These are phyloP conservation scores for Entomobrya multifasciata DNA, from an alignment of 2,888 invertebrate genomes.

Conservation along the genomic window DNA sequence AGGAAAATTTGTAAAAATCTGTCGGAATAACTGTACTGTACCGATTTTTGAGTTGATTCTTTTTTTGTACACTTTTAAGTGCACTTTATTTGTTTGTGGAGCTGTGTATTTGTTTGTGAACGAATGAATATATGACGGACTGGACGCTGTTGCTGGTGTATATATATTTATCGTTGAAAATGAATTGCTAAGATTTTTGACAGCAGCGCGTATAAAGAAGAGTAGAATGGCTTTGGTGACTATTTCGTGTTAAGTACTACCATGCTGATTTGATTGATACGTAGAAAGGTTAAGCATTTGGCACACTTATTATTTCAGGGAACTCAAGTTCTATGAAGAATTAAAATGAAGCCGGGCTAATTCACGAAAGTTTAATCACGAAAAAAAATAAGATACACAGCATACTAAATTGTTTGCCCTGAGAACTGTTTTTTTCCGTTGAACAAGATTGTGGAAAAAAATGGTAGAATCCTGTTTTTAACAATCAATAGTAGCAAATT, in stretches of 20 bases:
- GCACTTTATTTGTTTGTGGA: constrained; percentile 36
- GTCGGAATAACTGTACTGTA: neutral
- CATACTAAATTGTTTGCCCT: neutral
- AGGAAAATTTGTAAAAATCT: neutral
- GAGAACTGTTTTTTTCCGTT: neutral
- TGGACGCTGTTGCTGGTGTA: neutral
- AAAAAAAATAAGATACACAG: neutral
- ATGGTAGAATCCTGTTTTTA: neutral
- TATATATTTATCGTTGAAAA: neutral
- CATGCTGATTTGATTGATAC: neutral
- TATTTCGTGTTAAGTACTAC: neutral
- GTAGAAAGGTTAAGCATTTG: neutral
- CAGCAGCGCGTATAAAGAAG: neutral
- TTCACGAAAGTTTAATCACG: too few relatives aligned
- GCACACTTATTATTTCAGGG: too few relatives aligned
- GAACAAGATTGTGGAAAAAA: neutral
- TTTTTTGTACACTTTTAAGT: constrained; percentile 34
- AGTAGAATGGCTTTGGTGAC: neutral
- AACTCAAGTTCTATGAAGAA: too few relatives aligned
- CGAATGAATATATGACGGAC: neutral
- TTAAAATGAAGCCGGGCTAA: too few relatives aligned
- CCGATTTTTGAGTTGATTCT: neutral
- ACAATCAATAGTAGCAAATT: neutral
- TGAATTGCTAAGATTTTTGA: neutral
- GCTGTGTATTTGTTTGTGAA: too few relatives aligned